phyloP scores from a whole-genome alignment of 2,888 invertebrate genomes.

The Agonum fuliginosum region DNA sequence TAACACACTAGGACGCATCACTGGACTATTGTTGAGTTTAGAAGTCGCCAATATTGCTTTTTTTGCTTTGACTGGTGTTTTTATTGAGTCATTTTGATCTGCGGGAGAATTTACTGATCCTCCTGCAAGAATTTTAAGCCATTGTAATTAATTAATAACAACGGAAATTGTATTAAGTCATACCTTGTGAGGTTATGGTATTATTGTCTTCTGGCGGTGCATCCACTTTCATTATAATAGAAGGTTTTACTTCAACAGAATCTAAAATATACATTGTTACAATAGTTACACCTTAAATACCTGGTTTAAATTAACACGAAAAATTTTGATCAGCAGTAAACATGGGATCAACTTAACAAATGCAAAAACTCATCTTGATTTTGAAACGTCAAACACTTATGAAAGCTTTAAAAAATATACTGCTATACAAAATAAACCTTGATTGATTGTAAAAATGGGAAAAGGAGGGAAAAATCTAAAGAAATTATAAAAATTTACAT shows the following conservation, averaged over 20 bases:
- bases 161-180: background rate
- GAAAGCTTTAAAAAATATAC: background rate
- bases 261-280: constrained; percentile 52
- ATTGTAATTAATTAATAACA: too few species aligned
- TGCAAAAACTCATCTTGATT: constrained; percentile 43
- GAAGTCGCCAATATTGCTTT: constrained; percentile 56
- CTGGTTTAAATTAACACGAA: background rate
- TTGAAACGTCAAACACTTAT: background rate
- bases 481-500: constrained; percentile 43
- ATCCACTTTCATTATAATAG: constrained; percentile 70
- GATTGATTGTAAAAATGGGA: background rate
- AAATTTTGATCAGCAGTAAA: constrained; percentile 43
- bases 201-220: constrained; percentile 67
- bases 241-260: constrained; percentile 65
- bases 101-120: constrained; percentile 24
- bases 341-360: constrained; percentile 52
- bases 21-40: constrained; percentile 64
- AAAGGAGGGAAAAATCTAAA: background rate
- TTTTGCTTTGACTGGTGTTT: constrained; percentile 52
- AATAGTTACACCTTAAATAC: too few species aligned
- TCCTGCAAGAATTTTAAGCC: too few species aligned
- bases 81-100: constrained; percentile 44
- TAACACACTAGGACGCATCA: constrained; percentile 62
- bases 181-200: constrained; percentile 66
- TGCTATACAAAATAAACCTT: background rate